Conservation (phyloP, 2,888 invertebrate species). For the Orthosia incerta region DNA sequence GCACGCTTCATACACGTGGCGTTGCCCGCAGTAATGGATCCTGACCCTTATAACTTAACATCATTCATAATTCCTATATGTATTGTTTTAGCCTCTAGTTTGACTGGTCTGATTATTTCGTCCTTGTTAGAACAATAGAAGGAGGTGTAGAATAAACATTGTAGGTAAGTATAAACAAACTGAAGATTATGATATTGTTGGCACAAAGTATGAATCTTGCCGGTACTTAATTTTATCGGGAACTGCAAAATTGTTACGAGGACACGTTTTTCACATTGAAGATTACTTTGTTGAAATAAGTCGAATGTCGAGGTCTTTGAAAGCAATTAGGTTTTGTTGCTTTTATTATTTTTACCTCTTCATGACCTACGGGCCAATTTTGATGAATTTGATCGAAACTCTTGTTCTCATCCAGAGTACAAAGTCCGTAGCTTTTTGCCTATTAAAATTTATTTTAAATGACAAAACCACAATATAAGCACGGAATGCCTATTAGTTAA, state of each 20-base stretch:
- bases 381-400: background rate
- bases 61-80: conserved; percentile 26
- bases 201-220: conserved; percentile 46
- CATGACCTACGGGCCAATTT: background rate
- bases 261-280: conserved; percentile 56
- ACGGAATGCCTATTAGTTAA: conserved; percentile 1
- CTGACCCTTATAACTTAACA: conserved; percentile 20
- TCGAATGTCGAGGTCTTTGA: conserved; percentile 32
- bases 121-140: conserved; percentile 54
- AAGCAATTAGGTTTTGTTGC: background rate
- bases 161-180: conserved; percentile 41
- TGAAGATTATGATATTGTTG: conserved; percentile 52
- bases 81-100: conserved; percentile 38
- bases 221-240: conserved; percentile 44
- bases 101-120: conserved; percentile 39
- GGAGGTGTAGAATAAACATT: conserved; percentile 35
- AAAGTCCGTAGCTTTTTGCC: background rate
- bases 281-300: conserved; percentile 37
- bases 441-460: background rate
- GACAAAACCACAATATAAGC: conserved; percentile 13
- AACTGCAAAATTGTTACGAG: conserved; percentile 52
- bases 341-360: background rate
- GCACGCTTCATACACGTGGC: conserved; percentile 6
- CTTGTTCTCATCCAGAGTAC: background rate
- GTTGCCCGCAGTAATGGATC: background rate